These are phyloP conservation scores for Pseudomugil gertrudae DNA, from an alignment of 2,797 vertebrate genomes.

Conservation along the genomic window DNA sequence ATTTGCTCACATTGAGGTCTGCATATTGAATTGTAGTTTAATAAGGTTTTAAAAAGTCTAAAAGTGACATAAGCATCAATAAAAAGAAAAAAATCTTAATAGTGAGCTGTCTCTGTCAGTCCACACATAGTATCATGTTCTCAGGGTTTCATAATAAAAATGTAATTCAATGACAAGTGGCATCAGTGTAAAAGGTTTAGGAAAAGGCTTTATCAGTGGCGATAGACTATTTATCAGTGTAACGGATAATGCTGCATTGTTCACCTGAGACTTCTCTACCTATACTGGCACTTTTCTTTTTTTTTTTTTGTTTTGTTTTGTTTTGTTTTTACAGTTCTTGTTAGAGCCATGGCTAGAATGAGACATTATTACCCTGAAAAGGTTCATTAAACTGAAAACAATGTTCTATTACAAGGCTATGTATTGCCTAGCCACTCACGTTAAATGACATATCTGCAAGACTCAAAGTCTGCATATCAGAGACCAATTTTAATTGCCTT, in stretches of 20 bases:
- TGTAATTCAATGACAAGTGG: conserved; percentile 39
- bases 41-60: neutral
- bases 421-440: too few species aligned
- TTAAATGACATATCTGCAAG: too few species aligned
- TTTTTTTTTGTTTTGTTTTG: too few species aligned
- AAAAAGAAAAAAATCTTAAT: neutral
- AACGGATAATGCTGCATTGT: conserved; percentile 29
- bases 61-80: neutral
- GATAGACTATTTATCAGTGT: conserved; percentile 4
- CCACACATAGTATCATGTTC: neutral
- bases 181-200: neutral
- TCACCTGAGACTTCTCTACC: conserved; percentile 34
- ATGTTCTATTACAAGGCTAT: too few species aligned
- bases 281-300: neutral
- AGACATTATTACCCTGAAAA: too few species aligned
- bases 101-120: conserved; percentile 1
- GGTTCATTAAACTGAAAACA: too few species aligned
- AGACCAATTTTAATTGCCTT: too few species aligned
- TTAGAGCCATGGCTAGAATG: too few species aligned
- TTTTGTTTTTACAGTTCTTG: too few species aligned
- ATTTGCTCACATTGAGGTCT: neutral
- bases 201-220: conserved; percentile 20
- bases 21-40: neutral
- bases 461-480: too few species aligned
- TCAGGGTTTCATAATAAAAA: conserved; percentile 56